Percentiles rank a stretch among this genome's conserved stretches.
Evolutionary conservation across 2,113 vertebrate species (phyloP).

Genomic region (Colaptes auratus): DNA sequence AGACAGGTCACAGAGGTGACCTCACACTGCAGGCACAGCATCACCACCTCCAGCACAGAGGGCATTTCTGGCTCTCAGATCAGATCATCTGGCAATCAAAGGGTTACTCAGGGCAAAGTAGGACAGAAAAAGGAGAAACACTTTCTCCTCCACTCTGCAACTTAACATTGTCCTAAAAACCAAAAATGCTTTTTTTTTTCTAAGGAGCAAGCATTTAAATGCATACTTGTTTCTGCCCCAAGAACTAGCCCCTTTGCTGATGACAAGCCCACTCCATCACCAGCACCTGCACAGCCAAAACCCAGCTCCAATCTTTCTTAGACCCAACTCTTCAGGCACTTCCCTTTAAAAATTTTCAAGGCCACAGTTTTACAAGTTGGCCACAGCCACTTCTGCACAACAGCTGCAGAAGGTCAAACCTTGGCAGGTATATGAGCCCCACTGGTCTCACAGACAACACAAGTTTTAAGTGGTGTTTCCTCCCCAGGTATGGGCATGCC

Average conservation of each 20-base stretch:
- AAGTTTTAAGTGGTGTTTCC: constrained; percentile 3
- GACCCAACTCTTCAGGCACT: background rate
- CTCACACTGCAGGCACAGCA: background rate
- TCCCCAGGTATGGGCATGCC: background rate
- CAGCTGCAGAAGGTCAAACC: background rate
- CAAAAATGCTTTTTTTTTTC: background rate
- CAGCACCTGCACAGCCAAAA: accelerated
- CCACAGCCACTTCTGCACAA: background rate
- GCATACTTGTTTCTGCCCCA: too few relatives aligned
- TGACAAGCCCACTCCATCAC: background rate
- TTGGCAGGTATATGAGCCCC: background rate
- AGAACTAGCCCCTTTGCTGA: background rate
- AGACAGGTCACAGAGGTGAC: background rate
- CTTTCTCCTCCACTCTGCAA: background rate
- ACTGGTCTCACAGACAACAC: background rate
- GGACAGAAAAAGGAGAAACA: background rate
- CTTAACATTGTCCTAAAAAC: background rate
- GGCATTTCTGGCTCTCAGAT: background rate
- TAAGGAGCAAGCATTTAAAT: background rate
- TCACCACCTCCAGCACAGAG: background rate
- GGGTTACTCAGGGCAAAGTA: background rate
- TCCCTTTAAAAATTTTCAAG: background rate
- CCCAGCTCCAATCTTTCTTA: background rate
- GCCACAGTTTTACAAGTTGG: background rate
- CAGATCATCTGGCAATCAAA: background rate